Base-by-base conservation (phyloP, 2,888 invertebrate genomes). In the Metopia argyrocephala region DNA sequence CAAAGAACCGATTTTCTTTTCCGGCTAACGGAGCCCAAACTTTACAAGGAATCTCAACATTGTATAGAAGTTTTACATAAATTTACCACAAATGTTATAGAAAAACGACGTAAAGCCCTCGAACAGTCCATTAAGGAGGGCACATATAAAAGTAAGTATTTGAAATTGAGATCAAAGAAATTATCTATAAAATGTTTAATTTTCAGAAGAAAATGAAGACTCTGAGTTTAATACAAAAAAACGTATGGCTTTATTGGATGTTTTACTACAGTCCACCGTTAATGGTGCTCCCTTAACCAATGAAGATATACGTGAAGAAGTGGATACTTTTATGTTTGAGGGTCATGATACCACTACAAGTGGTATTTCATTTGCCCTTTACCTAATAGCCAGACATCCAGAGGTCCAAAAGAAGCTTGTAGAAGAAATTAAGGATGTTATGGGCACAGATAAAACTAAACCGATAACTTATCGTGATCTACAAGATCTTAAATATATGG, bases 241-340 rank as follows among this genome's bases (percentile, higher is more conserved):
- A 84, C 93, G 92, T 84, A 91, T 93, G 85, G 93, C 94, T 0
- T 93, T 95, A 84, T 88, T 95, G 85, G 94, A 95, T 90, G 89
- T 94, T 25, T 88, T 95, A 9, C 87, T 95, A 9, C 90, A 93
- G 68, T 90, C 93, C 1, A 92, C 91, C 80, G 90, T 92, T 1
- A 91, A 93, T 79, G 93, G 93, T 1, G 86, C 91, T 45, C 92
- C 91, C 4, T 89, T 94, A 52, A 91, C 92, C 4, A 92, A 93
- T 64, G 89, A 92, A 20, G 92, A 92, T 73, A 92, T 95, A 9
- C 91, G 93, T 62, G 93, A 94, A 86, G 94, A 94, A 91, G 93
- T 94, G 0, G 93, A 94, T 82, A 94, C 94, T 0, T 94, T 94
- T 27, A 87, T 87, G 85, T 74, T 75, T 5, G 81, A 92, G 92